Conservation (phyloP, 2,113 vertebrate species). For the Ursus arctos region DNA sequence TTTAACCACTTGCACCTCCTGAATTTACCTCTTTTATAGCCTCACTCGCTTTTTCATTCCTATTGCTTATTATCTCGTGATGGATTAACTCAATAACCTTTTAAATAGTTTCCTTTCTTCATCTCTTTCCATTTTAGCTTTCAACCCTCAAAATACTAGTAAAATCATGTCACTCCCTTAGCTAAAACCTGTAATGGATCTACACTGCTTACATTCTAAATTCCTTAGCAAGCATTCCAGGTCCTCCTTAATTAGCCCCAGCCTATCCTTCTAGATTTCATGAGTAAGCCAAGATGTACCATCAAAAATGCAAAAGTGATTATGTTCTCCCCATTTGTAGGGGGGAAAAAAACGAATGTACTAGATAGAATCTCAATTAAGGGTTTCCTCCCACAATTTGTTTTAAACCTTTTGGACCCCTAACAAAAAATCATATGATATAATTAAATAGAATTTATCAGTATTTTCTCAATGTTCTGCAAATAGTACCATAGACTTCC, state of each 20-base stretch:
- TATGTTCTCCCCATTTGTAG: background rate
- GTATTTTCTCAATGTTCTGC: background rate
- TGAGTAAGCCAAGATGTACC: background rate
- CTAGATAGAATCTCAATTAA: constrained; percentile 15
- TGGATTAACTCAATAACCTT: background rate
- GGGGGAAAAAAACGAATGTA: background rate
- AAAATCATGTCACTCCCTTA: background rate
- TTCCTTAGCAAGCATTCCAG: constrained; percentile 11
- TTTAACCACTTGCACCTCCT: background rate
- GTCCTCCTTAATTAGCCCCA: background rate
- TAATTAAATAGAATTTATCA: constrained; percentile 3
- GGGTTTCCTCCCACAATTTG: background rate
- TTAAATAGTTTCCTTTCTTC: constrained; percentile 2
- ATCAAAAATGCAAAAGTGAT: constrained; percentile 8
- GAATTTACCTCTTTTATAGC: background rate
- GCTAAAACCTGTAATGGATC: background rate
- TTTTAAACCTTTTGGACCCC: constrained; percentile 15
- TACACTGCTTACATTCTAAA: constrained; percentile 16
- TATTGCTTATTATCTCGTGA: constrained; percentile 23
- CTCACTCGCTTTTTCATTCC: background rate
- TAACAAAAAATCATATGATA: background rate
- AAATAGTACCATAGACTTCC: constrained; percentile 20
- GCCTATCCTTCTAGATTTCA: constrained; percentile 39
- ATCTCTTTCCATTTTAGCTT: constrained; percentile 37
- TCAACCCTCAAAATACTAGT: constrained; percentile 59